Conservation (phyloP, 1,140 invertebrate species). For the Leptinotarsa defecta region DNA sequence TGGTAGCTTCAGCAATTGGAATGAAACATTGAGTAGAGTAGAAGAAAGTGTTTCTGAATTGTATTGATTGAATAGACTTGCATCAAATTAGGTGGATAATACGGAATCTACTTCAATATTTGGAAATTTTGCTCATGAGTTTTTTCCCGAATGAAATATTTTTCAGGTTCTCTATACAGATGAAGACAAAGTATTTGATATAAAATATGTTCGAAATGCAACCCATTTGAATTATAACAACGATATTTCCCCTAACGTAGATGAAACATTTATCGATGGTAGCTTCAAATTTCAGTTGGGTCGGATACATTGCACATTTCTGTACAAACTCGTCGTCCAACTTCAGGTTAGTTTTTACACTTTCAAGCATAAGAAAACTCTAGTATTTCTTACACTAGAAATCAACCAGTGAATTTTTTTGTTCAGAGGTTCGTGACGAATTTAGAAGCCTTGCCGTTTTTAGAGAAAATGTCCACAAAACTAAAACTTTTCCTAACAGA, state of each 20-base stretch:
- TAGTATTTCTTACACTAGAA: too few relatives aligned
- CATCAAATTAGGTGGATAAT: background rate
- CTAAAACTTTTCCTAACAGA: conserved; percentile 66
- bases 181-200: conserved; percentile 77
- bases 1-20: too few relatives aligned
- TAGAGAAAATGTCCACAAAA: conserved; percentile 41
- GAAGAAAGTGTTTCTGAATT: too few relatives aligned
- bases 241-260: conserved; percentile 49
- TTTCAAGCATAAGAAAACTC: too few relatives aligned
- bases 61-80: background rate
- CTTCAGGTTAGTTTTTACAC: conserved; percentile 59
- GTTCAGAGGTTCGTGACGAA: conserved; percentile 48
- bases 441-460: conserved; percentile 44
- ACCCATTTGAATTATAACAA: conserved; percentile 61
- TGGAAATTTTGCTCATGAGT: background rate
- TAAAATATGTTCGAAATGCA: conserved; percentile 75
- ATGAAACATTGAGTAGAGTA: too few relatives aligned
- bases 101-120: background rate
- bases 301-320: conserved; percentile 70
- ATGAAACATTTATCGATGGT: conserved; percentile 68
- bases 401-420: conserved; percentile 12
- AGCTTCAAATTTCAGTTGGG: conserved; percentile 73
- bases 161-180: conserved; percentile 69
- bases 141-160: background rate
- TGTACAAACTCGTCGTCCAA: conserved; percentile 75